Conservation (phyloP, 2,888 invertebrate genomes). For the Ophion ventricosus region DNA sequence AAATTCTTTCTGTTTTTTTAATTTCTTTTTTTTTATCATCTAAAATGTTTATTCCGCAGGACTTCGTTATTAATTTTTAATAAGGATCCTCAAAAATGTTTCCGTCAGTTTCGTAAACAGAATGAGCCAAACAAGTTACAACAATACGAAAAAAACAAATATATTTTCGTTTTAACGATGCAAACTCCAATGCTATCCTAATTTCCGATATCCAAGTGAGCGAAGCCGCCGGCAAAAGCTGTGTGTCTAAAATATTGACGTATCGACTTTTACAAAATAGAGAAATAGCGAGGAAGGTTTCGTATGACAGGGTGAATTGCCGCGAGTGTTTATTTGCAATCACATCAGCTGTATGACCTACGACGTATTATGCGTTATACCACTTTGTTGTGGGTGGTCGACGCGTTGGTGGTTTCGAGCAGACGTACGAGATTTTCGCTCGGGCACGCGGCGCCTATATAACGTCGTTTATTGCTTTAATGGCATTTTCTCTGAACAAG, state of each 20-base stretch:
- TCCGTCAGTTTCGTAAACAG: too few relatives aligned
- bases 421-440: not conserved
- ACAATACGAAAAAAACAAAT: too few relatives aligned
- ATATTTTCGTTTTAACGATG: too few relatives aligned
- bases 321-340: slow-evolving; percentile 24
- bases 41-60: too few relatives aligned
- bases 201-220: not conserved
- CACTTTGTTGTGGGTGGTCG: slow-evolving; percentile 8
- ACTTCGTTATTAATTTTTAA: too few relatives aligned
- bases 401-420: not conserved
- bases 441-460: slow-evolving; percentile 34
- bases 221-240: not conserved
- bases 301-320: slow-evolving; percentile 15
- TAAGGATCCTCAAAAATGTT: too few relatives aligned
- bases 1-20: too few relatives aligned
- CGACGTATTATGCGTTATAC: slow-evolving; percentile 4
- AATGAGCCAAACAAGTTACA: too few relatives aligned
- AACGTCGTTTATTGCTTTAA: slow-evolving; percentile 26
- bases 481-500: slow-evolving; percentile 35
- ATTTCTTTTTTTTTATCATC: too few relatives aligned
- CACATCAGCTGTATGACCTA: slow-evolving; percentile 1
- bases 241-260: not conserved
- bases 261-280: slow-evolving; percentile 11
- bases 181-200: not conserved
- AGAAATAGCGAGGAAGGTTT: slow-evolving; percentile 15